Evolutionary conservation across 2,797 vertebrate species (phyloP).

Genomic region (Oreonectes daqikongensis): DNA sequence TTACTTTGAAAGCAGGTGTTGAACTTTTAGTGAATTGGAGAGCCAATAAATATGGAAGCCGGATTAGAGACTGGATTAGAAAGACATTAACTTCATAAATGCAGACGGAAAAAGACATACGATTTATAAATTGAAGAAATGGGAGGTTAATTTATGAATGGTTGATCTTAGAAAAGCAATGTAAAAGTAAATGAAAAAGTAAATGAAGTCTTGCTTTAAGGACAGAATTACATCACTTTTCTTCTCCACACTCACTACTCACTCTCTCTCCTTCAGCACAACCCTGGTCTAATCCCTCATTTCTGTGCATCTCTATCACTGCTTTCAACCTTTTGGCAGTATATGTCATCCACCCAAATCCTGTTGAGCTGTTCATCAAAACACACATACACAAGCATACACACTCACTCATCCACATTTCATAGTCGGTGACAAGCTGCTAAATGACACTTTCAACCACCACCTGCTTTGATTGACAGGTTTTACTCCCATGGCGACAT

Average conservation of each 20-base stretch:
- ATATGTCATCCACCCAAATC: slow-evolving; percentile 32
- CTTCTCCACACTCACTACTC: not conserved
- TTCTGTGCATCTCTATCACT: not conserved
- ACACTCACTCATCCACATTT: slow-evolving; percentile 17
- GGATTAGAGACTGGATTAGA: not conserved
- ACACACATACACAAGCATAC: slow-evolving; percentile 8
- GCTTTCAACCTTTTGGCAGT: slow-evolving; percentile 18
- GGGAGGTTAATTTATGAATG: not conserved
- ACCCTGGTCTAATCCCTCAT: slow-evolving; percentile 16
- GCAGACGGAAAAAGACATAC: not conserved
- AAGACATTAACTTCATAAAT: not conserved
- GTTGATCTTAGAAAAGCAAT: not conserved
- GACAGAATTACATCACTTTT: not conserved
- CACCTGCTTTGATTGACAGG: slow-evolving; percentile 28
- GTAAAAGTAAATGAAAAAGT: not conserved
- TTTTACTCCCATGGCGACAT: slow-evolving; percentile 42
- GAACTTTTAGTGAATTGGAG: not conserved
- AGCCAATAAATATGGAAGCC: not conserved
- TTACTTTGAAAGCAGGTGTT: not conserved
- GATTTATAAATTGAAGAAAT: not conserved
- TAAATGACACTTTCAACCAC: slow-evolving; percentile 44
- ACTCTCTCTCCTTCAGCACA: not conserved
- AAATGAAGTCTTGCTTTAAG: not conserved
- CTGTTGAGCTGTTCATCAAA: slow-evolving; percentile 26
- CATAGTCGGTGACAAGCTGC: slow-evolving; percentile 38